phyloP scores from a whole-genome alignment of 2,797 vertebrate genomes.

The Toxotes lorentzi region DNA sequence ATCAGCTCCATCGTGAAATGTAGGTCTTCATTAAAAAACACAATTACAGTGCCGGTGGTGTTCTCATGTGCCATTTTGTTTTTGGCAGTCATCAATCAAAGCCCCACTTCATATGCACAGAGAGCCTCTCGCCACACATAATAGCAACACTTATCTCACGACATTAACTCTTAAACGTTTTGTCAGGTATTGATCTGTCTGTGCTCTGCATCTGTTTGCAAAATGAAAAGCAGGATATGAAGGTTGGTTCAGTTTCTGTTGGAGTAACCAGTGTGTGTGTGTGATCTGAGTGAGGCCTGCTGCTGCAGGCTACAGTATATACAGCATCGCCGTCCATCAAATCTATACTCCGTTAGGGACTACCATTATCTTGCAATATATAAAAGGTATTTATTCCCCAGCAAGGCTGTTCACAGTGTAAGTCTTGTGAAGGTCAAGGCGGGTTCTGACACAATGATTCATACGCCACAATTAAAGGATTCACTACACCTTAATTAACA shows the following conservation, averaged over 20 bases:
- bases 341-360: slow-evolving; percentile 53
- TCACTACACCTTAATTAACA: slow-evolving; percentile 88
- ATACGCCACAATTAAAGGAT: slow-evolving; percentile 84
- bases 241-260: background rate
- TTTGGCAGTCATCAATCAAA: slow-evolving; percentile 83
- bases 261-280: background rate
- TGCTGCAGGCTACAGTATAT: background rate
- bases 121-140: slow-evolving; percentile 56
- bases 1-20: slow-evolving; percentile 75
- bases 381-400: slow-evolving; percentile 73
- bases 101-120: slow-evolving; percentile 64
- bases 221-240: slow-evolving; percentile 15
- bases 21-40: slow-evolving; percentile 80
- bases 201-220: slow-evolving; percentile 35
- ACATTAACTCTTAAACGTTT: slow-evolving; percentile 71
- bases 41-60: slow-evolving; percentile 71
- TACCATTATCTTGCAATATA: slow-evolving; percentile 65
- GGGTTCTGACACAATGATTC: slow-evolving; percentile 83
- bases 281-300: background rate
- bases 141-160: slow-evolving; percentile 72
- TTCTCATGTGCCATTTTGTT: slow-evolving; percentile 71
- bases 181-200: slow-evolving; percentile 71
- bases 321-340: slow-evolving; percentile 38
- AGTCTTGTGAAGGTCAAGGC: slow-evolving; percentile 80
- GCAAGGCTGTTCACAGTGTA: slow-evolving; percentile 56